Conservation (phyloP, 2,888 invertebrate species). For the Fabriciana adippe region DNA sequence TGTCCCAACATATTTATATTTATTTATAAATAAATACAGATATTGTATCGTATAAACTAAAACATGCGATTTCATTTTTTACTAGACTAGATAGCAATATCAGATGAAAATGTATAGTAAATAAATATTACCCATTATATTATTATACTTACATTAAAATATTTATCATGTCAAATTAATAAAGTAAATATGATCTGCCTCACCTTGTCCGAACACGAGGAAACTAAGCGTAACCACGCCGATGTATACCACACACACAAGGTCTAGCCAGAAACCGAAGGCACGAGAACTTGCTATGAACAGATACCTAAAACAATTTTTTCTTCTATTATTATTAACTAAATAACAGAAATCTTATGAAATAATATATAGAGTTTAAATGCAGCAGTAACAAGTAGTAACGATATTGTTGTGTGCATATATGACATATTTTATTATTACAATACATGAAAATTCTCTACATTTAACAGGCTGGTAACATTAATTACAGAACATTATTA, state of each 20-base stretch:
- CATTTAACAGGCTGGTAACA: too few relatives aligned
- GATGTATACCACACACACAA: slow-evolving; percentile 93
- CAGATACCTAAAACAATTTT: slow-evolving; percentile 81
- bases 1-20: too few relatives aligned
- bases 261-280: slow-evolving; percentile 96
- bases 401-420: not conserved
- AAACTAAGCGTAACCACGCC: slow-evolving; percentile 93
- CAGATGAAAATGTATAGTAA: too few relatives aligned
- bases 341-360: not conserved
- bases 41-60: too few relatives aligned
- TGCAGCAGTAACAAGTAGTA: not conserved
- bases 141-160: too few relatives aligned
- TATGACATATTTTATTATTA: not conserved
- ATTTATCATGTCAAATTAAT: not conserved
- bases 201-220: slow-evolving; percentile 85
- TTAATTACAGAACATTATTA: too few relatives aligned
- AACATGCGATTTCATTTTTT: too few relatives aligned
- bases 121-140: too few relatives aligned
- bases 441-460: too few relatives aligned
- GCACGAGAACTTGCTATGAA: slow-evolving; percentile 95
- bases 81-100: too few relatives aligned
- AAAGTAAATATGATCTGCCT: slow-evolving; percentile 12
- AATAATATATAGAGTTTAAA: not conserved
- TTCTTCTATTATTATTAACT: not conserved
- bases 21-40: too few relatives aligned